A percentile compares a stretch with the other conserved stretches of the same genome.
phyloP scores from a whole-genome alignment of 2,113 vertebrate genomes.

The Sinocyclocheilus maitianheensis region DNA sequence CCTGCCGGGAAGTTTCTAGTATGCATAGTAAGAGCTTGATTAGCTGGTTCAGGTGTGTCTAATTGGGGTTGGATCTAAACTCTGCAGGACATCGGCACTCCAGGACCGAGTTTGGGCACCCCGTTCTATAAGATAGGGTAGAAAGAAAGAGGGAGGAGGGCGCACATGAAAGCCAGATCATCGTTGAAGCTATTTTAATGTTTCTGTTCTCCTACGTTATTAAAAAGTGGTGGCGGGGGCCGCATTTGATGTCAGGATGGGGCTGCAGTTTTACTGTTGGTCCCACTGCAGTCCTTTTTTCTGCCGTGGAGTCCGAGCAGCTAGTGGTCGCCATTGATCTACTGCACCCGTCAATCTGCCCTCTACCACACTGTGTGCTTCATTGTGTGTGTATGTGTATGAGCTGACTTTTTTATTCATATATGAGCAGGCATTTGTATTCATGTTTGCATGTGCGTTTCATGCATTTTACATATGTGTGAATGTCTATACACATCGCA shows the following conservation, averaged over 20 bases:
- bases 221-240: slow-evolving; percentile 63
- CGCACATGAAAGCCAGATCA: slow-evolving; percentile 42
- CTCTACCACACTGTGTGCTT: slow-evolving; percentile 60
- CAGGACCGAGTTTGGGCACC: too few relatives aligned
- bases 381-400: slow-evolving; percentile 47
- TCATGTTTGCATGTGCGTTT: slow-evolving; percentile 26
- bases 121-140: background rate
- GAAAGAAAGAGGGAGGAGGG: background rate
- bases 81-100: too few relatives aligned
- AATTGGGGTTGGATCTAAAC: too few relatives aligned
- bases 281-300: slow-evolving; percentile 79
- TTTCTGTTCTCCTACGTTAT: slow-evolving; percentile 57
- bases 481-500: slow-evolving; percentile 7
- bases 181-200: slow-evolving; percentile 55
- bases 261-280: slow-evolving; percentile 71
- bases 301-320: slow-evolving; percentile 85
- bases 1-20: too few relatives aligned
- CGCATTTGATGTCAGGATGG: slow-evolving; percentile 25
- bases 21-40: too few relatives aligned
- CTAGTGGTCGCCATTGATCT: slow-evolving; percentile 88
- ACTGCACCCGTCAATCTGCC: slow-evolving; percentile 82
- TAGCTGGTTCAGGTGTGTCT: too few relatives aligned
- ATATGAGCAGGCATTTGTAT: background rate
- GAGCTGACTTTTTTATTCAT: slow-evolving; percentile 28
- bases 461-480: slow-evolving; percentile 7